Evolutionary conservation across 1,140 invertebrate species (phyloP).

Genomic region (Hetaerina americana): DNA sequence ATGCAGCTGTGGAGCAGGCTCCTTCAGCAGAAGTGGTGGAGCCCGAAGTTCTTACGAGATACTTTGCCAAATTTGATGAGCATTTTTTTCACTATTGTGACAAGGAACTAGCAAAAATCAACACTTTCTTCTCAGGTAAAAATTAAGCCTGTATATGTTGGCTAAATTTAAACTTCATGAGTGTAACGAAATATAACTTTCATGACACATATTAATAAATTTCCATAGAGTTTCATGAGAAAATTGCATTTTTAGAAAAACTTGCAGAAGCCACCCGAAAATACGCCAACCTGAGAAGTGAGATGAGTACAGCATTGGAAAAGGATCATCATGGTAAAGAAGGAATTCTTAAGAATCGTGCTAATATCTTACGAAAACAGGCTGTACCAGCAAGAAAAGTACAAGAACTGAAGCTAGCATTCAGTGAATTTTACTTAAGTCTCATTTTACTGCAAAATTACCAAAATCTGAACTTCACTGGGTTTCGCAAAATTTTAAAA

Average conservation of each 20-base stretch:
- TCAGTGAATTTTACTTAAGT: constrained; percentile 97
- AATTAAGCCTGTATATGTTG: not conserved
- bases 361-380: constrained; percentile 29
- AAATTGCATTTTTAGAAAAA: constrained; percentile 59
- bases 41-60: constrained; percentile 71
- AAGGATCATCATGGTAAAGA: constrained; percentile 38
- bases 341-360: constrained; percentile 18
- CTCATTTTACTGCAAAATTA: constrained; percentile 85
- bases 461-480: constrained; percentile 95
- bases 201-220: not conserved
- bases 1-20: constrained; percentile 74
- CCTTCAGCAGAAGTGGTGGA: constrained; percentile 77
- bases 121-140: constrained; percentile 71
- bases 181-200: not conserved
- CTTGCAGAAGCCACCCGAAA: constrained; percentile 92
- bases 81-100: constrained; percentile 78
- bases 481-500: constrained; percentile 99
- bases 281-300: constrained; percentile 79
- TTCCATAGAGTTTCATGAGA: no score
- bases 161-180: not conserved
- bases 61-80: constrained; percentile 93
- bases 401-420: constrained; percentile 92
- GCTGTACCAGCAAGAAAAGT: constrained; percentile 60
- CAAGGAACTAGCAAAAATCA: constrained; percentile 74
- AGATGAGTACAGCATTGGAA: constrained; percentile 65